phyloP scores from a whole-genome alignment of 1,140 invertebrate species.

The Bombus confusus region DNA sequence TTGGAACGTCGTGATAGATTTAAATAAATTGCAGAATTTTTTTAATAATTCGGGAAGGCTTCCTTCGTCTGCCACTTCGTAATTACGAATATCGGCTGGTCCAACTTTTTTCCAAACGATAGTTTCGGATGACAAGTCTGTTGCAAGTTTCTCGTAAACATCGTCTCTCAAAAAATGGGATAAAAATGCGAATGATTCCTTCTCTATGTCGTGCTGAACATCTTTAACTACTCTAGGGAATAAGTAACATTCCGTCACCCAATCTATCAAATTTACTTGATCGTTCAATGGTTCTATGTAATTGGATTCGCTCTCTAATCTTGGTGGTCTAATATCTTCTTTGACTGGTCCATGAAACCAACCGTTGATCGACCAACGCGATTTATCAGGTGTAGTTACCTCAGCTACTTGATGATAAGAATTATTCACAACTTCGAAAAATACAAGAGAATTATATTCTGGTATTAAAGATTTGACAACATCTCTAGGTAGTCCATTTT shows the following conservation, averaged over 20 bases:
- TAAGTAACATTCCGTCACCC: slow-evolving; percentile 83
- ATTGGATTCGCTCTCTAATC: slow-evolving; percentile 42
- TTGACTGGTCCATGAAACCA: slow-evolving; percentile 87
- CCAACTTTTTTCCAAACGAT: slow-evolving; percentile 85
- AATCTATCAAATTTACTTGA: slow-evolving; percentile 75
- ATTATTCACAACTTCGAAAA: slow-evolving; percentile 86
- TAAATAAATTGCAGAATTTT: slow-evolving; percentile 82
- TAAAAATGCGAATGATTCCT: slow-evolving; percentile 84
- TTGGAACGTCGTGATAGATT: slow-evolving; percentile 83
- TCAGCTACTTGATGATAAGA: slow-evolving; percentile 87
- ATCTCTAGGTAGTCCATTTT: slow-evolving; percentile 82
- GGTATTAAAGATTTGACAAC: slow-evolving; percentile 84
- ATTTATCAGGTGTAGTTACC: slow-evolving; percentile 85
- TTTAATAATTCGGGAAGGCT: slow-evolving; percentile 79
- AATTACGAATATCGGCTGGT: slow-evolving; percentile 85
- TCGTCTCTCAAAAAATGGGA: slow-evolving; percentile 82
- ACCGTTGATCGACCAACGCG: slow-evolving; percentile 88
- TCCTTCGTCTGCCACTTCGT: slow-evolving; percentile 82
- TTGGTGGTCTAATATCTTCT: slow-evolving; percentile 29
- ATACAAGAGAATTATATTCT: slow-evolving; percentile 87
- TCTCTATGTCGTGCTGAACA: slow-evolving; percentile 84
- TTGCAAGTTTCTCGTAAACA: slow-evolving; percentile 78
- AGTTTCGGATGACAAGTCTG: slow-evolving; percentile 79
- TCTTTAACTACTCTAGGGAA: slow-evolving; percentile 77
- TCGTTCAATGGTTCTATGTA: slow-evolving; percentile 63